Evolutionary conservation across 2,113 vertebrate species (phyloP), one percentile per base, ranked within the genome.

Genomic region (Psettodes erumei): DNA sequence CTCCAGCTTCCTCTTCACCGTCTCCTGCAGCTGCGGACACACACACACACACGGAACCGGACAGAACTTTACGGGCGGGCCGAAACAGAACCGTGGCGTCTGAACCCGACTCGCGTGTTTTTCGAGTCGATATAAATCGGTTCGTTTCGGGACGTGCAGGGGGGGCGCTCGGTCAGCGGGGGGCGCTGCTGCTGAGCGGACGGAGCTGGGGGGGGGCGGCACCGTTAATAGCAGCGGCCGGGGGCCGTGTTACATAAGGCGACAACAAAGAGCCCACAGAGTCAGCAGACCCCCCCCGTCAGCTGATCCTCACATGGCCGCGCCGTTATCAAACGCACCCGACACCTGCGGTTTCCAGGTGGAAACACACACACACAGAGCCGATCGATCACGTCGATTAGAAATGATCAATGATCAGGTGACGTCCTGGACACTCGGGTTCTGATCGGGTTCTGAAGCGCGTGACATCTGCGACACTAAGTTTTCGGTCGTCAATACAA

Each of bases 1-100:
- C 75, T 97, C 97, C 12, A 96, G 85, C 84, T 97, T 98, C 92
- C 96, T 95, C 93, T 98, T 98, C 82, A 99, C 96, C 0, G 96
- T 95, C 85, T 99, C 97, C 76, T 98, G 90, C 23, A 92, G 72
- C 88, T 91, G 76, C 4, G 81, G 2, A 0, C 21, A 51, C 37
- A 80, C 37, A 79, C 18, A 81, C 6, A 28, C n/a, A n/a, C n/a
- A n/a, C n/a, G n/a, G n/a, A n/a, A n/a, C n/a, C n/a, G n/a, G n/a
- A n/a, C n/a, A n/a, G n/a, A n/a, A n/a, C n/a, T n/a, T n/a, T n/a
- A n/a, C n/a, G n/a, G n/a, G n/a, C n/a, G n/a, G n/a, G n/a, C n/a
- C n/a, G n/a, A n/a, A n/a, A n/a, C n/a, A n/a, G n/a, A n/a, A n/a
- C n/a, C n/a, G n/a, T n/a, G n/a, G n/a, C n/a, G n/a, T n/a, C n/a